phyloP scores from a whole-genome alignment of 2,797 vertebrate species.

The Cyprinodon diabolis region DNA sequence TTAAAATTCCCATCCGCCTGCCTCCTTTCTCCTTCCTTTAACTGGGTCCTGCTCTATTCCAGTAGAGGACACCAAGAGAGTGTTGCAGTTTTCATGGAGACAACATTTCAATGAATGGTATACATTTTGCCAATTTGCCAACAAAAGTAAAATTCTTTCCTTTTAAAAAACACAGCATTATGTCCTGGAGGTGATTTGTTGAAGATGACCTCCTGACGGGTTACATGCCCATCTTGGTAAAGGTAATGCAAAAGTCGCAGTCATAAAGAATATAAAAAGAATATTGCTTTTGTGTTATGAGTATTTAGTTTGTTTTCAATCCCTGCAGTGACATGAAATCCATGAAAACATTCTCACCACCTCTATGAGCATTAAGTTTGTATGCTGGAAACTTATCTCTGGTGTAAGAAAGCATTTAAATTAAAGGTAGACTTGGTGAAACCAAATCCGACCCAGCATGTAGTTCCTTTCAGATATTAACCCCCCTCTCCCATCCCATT shows the following conservation, averaged over 20 bases:
- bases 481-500: conserved; percentile 1
- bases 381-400: not conserved
- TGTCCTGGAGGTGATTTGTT: not conserved
- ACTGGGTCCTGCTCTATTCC: not conserved
- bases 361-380: not conserved
- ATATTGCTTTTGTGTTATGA: not conserved
- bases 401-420: not conserved
- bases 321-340: too few species aligned
- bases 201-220: not conserved
- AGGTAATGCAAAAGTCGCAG: not conserved
- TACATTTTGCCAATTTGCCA: not conserved
- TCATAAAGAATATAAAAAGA: not conserved
- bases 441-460: conserved; percentile 3
- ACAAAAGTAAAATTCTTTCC: not conserved
- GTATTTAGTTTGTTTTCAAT: not conserved
- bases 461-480: conserved; percentile 2
- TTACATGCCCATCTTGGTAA: not conserved
- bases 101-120: not conserved
- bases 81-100: not conserved
- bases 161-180: not conserved
- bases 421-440: conserved; percentile 6
- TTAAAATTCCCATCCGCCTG: not conserved
- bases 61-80: not conserved
- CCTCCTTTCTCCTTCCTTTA: not conserved
- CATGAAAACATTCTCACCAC: not conserved